These are phyloP conservation scores for Perizoma flavofasciatum DNA, from an alignment of 2,888 invertebrate genomes.

Conservation along the genomic window DNA sequence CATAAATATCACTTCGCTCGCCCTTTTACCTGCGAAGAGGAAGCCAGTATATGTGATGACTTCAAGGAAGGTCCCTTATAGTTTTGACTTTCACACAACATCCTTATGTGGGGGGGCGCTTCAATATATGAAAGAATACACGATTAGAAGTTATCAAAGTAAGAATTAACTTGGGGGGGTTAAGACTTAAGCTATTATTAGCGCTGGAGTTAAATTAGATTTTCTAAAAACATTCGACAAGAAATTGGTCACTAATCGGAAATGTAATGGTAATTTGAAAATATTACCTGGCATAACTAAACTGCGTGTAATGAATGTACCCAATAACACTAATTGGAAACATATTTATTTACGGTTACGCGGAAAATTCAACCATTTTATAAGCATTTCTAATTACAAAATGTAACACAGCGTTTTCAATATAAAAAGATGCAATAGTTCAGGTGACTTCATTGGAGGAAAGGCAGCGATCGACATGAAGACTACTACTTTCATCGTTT, in stretches of 20 bases:
- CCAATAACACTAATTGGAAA: background rate
- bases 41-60: no score
- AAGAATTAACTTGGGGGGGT: background rate
- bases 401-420: background rate
- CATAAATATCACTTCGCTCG: no score
- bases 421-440: conserved; percentile 25
- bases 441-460: background rate
- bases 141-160: no score
- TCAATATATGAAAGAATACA: no score
- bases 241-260: background rate
- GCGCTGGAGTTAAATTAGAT: background rate
- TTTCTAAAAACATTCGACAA: background rate
- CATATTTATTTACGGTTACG: background rate
- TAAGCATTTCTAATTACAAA: background rate
- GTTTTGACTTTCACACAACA: no score
- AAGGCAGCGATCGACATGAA: background rate
- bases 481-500: background rate
- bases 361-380: background rate
- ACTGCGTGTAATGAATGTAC: no score
- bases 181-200: background rate
- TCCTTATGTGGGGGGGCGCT: no score
- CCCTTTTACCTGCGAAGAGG: no score
- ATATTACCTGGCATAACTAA: no score
- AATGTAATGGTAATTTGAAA: no score
- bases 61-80: no score